Evolutionary conservation across 2,888 invertebrate genomes (phyloP).

Genomic region (Tiliacea citrago): DNA sequence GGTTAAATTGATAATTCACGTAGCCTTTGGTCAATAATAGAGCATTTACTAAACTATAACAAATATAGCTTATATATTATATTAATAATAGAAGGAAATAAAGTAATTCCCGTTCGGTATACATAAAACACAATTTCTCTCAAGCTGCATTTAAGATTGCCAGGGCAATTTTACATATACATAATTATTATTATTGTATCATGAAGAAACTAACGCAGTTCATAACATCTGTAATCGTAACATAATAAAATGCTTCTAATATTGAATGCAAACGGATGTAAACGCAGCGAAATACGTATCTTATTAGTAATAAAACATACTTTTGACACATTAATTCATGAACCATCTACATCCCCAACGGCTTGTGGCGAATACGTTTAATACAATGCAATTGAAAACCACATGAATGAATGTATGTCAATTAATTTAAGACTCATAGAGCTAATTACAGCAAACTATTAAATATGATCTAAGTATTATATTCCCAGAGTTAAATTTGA

Average conservation of each 20-base stretch:
- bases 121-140: neutral
- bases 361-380: neutral
- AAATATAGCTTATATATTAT: conserved; percentile 8
- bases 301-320: conserved; percentile 5
- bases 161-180: neutral
- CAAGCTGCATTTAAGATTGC: neutral
- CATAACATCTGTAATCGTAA: neutral
- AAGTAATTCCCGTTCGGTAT: conserved; percentile 1
- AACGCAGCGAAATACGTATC: neutral
- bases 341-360: neutral
- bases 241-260: conserved; percentile 1
- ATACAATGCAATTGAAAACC: neutral
- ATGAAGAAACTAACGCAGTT: neutral
- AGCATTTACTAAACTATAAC: conserved; percentile 13
- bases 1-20: conserved; percentile 39
- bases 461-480: conserved; percentile 13
- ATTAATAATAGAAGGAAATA: neutral
- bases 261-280: neutral
- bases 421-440: conserved; percentile 2
- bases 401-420: neutral
- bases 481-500: conserved; percentile 7
- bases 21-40: conserved; percentile 45
- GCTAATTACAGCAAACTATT: conserved; percentile 11
- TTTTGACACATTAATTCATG: conserved; percentile 10
- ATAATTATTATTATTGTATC: neutral